Base-by-base conservation (phyloP, 2,888 invertebrate species). In the Cynaeus angustus region DNA sequence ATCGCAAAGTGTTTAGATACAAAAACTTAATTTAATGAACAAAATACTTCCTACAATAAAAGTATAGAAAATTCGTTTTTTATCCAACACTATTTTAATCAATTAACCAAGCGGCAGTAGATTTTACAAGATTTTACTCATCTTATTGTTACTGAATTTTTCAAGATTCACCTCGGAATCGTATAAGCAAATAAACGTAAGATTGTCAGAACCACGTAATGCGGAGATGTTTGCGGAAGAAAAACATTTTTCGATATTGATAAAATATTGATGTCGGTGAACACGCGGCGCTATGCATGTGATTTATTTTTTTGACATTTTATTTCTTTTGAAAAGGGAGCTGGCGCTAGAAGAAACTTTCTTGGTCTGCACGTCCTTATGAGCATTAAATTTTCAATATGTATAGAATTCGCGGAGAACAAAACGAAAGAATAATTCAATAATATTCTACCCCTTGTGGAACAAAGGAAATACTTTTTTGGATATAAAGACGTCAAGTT, bases 311-410 rank as follows among this genome's bases (percentile, higher is more conserved):
- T 58, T 50, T 50, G 37, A 62, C 48, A 38, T 64, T 52, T 64
- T 64, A 37, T 64, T 64, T 12, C 33, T 53, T 21, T 37, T 53
- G 53, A 52, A 16, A 37, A 26, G 43, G 45, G 28, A 45, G 28
- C 43, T 7, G 43, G 5, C 12, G 30, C 21, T 55, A 38, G 37
- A 50, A 50, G 26, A 50, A 50, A 50, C 26, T 26, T 50, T 50
- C 10, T 28, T 21, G 28, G 28, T 28, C 26, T 50, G 9, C 48
- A 28, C 16, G 21, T 46, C 14, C 10, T n/a, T 37, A 37, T 59
- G 33, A 37, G 10, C 48, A 61, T 61, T 61, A 61, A 61, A 61
- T 61, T 46, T 61, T 21, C 61, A 61, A 37, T 48, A 48, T 61
- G 38, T 37, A 48, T 48, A 46, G 14, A 33, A 48, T 46, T 48